Evolutionary conservation across 2,888 invertebrate species (phyloP).

Genomic region (Dryobotodes eremita): DNA sequence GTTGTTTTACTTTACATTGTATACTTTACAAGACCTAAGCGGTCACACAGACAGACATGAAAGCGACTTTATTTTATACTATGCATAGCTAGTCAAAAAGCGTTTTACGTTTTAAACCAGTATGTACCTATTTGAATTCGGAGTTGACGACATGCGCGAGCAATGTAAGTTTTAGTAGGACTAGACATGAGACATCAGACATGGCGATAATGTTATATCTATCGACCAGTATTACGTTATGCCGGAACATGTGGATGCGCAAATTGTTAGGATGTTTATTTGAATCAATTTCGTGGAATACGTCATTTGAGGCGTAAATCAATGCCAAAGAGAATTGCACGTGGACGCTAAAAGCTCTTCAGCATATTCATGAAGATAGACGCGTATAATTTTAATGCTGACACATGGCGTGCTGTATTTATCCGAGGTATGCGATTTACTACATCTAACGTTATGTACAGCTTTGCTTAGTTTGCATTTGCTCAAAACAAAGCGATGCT

Average conservation of each 20-base stretch:
- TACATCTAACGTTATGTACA: constrained; percentile 9
- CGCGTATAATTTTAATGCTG: constrained; percentile 31
- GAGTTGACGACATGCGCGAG: not conserved
- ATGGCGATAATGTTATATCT: constrained; percentile 7
- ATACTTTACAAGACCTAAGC: not conserved
- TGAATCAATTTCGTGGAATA: constrained; percentile 47
- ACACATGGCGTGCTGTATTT: constrained; percentile 32
- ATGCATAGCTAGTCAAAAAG: not conserved
- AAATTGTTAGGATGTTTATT: constrained; percentile 49
- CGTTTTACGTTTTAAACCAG: not conserved
- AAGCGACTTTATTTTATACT: not conserved
- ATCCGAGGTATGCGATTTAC: constrained; percentile 21
- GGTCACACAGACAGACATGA: not conserved
- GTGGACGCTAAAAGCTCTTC: constrained; percentile 59
- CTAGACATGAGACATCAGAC: constrained; percentile 20
- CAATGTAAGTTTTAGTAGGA: constrained; percentile 22
- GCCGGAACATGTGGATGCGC: constrained; percentile 35
- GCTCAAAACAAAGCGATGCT: constrained; percentile 3
- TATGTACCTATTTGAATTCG: not conserved
- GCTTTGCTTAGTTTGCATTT: constrained; percentile 7
- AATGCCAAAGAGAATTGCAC: constrained; percentile 59
- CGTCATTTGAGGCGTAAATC: constrained; percentile 53
- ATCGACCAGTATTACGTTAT: constrained; percentile 12
- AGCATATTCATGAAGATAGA: constrained; percentile 39
- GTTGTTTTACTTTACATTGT: no score